Evolutionary conservation across 1,140 invertebrate genomes (phyloP).

Genomic region (Oreohelix idahoensis): DNA sequence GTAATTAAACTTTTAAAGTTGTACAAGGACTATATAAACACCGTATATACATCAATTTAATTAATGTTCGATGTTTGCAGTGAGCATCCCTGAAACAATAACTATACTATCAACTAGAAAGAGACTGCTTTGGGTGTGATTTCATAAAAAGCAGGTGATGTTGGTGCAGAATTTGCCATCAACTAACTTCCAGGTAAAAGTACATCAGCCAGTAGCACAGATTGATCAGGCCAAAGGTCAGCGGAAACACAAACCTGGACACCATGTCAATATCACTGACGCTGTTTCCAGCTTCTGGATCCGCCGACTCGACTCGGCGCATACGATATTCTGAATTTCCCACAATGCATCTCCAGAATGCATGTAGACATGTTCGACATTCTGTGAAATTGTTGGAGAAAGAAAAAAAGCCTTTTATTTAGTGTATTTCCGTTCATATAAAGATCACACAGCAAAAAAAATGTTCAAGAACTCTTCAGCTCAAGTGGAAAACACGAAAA

Average conservation of each 20-base stretch:
- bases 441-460: no score
- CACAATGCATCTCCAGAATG: conserved; percentile 60
- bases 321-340: conserved; percentile 67
- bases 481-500: no score
- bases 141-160: conserved; percentile 16
- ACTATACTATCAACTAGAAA: no score
- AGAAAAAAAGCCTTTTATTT: no score
- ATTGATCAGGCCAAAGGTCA: conserved; percentile 74
- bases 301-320: conserved; percentile 39
- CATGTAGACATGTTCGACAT: background rate
- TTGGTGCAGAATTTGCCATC: background rate
- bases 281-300: conserved; percentile 59
- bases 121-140: background rate
- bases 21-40: no score
- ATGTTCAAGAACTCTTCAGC: no score
- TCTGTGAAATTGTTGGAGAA: background rate
- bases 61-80: no score
- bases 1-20: no score
- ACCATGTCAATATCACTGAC: conserved; percentile 76
- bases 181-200: conserved; percentile 43
- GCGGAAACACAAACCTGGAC: conserved; percentile 75
- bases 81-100: no score
- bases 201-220: conserved; percentile 76
- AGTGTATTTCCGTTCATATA: no score
- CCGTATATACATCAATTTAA: no score